Base-by-base conservation (phyloP, 1,140 invertebrate species). In the Adoxophyes honmai region DNA sequence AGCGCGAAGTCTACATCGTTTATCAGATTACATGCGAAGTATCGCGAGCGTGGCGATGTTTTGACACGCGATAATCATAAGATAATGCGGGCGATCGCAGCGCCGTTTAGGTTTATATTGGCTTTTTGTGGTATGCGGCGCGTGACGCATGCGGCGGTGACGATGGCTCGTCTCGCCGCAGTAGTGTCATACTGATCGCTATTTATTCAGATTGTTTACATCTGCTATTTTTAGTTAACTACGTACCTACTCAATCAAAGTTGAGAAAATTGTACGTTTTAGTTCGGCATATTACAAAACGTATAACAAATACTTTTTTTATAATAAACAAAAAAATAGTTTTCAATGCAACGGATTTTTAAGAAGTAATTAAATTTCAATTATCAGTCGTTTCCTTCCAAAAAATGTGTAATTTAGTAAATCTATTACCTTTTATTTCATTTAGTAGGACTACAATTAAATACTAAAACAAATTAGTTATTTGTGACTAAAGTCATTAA, bases 61-160 rank as follows among this genome's bases (percentile, higher is more conserved):
- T 89, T 89, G 88, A 89, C 88, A 89, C 85, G 86, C 85, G 88
- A 89, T 89, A 89, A 89, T 89, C 85, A 87, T 77, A 76, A 87
- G 86, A 88, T 89, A 89, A 89, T 89, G 78, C 86, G 76, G 70
- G 73, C 83, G 81, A 88, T 88, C 83, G 84, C 77, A 59, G 69
- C 73, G 75, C 75, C 82, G 73, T 83, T 88, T 86, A 86, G 81
- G 82, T 86, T 86, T 81, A 87, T 85, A 88, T 86, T 87, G 75
- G 77, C 80, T 88, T 88, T 87, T 85, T 83, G 78, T 79, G 77
- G 73, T 67, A 73, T 64, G 72, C 74, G 75, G 69, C 73, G 62
- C 60, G 72, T 81, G 76, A 79, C 70, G 73, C 68, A 66, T 59
- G 59, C 64, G 34, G 59, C 70, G 70, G 72, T 84, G 82, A 76